Percentiles rank a stretch among this genome's conserved stretches.
phyloP scores from a whole-genome alignment of 2,797 vertebrate genomes.

The Xenentodon cancila region DNA sequence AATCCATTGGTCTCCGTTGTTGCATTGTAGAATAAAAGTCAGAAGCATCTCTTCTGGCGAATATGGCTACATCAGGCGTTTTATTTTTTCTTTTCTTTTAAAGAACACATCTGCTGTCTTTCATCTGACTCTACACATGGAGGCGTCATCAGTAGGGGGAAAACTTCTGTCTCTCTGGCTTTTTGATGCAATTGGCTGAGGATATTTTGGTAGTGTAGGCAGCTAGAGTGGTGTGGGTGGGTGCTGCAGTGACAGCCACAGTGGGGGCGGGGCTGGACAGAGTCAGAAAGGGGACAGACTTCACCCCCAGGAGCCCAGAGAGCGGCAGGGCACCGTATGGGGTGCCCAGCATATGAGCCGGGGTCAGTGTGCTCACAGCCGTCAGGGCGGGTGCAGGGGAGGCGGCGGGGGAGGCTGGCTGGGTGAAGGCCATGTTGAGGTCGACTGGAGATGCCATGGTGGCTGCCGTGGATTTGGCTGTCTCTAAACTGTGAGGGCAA shows the following conservation, averaged over 20 bases:
- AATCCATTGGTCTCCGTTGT: conserved; percentile 72
- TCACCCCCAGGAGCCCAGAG: conserved; percentile 91
- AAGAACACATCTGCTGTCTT: conserved; percentile 63
- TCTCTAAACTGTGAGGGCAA: conserved; percentile 87
- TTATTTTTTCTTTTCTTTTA: conserved; percentile 24
- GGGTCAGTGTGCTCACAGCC: conserved; percentile 82
- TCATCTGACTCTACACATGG: conserved; percentile 32
- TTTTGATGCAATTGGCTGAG: conserved; percentile 92
- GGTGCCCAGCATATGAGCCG: conserved; percentile 83
- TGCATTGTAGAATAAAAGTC: conserved; percentile 69
- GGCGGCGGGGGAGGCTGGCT: conserved; percentile 80
- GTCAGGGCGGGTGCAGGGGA: conserved; percentile 82
- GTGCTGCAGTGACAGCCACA: conserved; percentile 83
- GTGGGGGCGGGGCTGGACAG: conserved; percentile 82
- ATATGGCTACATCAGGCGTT: conserved; percentile 78
- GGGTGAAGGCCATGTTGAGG: conserved; percentile 91
- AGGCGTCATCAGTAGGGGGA: conserved; percentile 87
- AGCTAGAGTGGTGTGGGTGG: conserved; percentile 81
- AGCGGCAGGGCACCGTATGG: conserved; percentile 89
- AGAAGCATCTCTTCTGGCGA: conserved; percentile 70
- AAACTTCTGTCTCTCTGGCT: conserved; percentile 94
- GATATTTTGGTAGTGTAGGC: conserved; percentile 95
- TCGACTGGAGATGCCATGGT: conserved; percentile 87
- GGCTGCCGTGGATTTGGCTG: conserved; percentile 92
- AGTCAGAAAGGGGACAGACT: conserved; percentile 91